A percentile compares a stretch with the other conserved stretches of the same genome.
Conservation (phyloP, 1,140 invertebrate species). For the Drosophila kurseongensis region DNA sequence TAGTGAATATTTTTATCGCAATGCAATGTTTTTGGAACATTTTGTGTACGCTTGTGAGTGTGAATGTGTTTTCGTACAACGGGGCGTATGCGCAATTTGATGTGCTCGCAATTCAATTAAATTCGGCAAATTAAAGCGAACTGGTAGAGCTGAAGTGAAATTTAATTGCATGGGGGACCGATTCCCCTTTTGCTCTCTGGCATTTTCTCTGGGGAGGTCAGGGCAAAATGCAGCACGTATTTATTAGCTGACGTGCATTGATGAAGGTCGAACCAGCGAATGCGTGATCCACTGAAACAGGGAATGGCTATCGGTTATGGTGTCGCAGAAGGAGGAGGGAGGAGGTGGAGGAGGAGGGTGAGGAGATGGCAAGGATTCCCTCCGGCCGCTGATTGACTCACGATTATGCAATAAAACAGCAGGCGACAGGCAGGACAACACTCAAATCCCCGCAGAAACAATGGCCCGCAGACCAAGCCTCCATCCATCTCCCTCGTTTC, state of each 20-base stretch:
- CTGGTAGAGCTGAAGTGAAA: conserved; percentile 60
- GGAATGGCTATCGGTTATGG: background rate
- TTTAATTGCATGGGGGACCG: conserved; percentile 60
- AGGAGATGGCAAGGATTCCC: conserved; percentile 16
- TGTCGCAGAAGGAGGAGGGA: no score
- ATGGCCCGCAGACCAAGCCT: conserved; percentile 28
- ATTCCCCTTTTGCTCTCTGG: background rate
- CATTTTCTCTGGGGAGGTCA: conserved; percentile 1
- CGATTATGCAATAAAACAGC: conserved; percentile 82
- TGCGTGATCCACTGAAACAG: conserved; percentile 35
- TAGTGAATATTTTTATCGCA: conserved; percentile 61
- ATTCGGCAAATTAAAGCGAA: conserved; percentile 72
- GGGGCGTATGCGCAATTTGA: conserved; percentile 68
- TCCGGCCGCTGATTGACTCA: conserved; percentile 75
- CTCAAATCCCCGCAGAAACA: conserved; percentile 53
- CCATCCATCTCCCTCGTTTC: background rate
- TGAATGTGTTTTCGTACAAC: conserved; percentile 4
- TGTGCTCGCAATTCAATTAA: conserved; percentile 70
- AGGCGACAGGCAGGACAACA: conserved; percentile 65
- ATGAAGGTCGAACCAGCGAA: conserved; percentile 62
- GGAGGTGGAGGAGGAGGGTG: background rate
- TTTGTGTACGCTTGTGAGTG: background rate
- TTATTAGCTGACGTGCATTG: conserved; percentile 82
- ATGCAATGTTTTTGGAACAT: conserved; percentile 19
- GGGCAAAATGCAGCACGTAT: conserved; percentile 70